Conservation (phyloP, 2,113 vertebrate genomes). For the Ceratotherium simum region DNA sequence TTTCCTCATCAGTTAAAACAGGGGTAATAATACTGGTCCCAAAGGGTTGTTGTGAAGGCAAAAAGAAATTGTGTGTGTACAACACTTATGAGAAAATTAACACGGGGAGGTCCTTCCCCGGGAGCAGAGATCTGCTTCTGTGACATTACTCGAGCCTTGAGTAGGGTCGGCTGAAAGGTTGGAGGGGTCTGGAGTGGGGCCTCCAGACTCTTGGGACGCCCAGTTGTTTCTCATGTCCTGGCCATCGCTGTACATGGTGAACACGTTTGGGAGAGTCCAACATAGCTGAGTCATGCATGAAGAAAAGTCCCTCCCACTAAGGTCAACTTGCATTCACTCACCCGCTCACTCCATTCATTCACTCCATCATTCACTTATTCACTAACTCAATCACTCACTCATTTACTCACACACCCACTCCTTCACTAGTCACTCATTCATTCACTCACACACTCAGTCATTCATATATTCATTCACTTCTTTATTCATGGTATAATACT, state of each 20-base stretch:
- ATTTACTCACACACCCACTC: no score
- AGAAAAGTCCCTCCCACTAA: background rate
- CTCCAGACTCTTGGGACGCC: background rate
- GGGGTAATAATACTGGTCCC: background rate
- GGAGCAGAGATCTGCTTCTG: background rate
- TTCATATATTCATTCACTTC: background rate
- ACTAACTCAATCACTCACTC: no score
- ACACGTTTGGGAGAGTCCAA: background rate
- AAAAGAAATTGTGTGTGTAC: background rate
- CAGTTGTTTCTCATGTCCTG: background rate
- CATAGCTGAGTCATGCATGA: fast-evolving
- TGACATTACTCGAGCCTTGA: no score
- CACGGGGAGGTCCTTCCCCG: background rate
- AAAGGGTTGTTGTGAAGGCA: background rate
- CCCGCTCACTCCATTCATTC: background rate
- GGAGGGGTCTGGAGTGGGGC: background rate
- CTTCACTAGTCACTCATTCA: background rate
- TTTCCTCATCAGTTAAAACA: background rate
- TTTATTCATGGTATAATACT: background rate
- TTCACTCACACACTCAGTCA: background rate
- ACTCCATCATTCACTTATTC: background rate
- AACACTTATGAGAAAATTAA: background rate
- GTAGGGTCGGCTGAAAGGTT: background rate
- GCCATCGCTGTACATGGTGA: background rate
- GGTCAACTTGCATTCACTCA: background rate